A percentile compares a stretch with the other conserved stretches of the same genome.
Conservation (phyloP, 2,888 invertebrate species). For the Diachrysia chrysitis region DNA sequence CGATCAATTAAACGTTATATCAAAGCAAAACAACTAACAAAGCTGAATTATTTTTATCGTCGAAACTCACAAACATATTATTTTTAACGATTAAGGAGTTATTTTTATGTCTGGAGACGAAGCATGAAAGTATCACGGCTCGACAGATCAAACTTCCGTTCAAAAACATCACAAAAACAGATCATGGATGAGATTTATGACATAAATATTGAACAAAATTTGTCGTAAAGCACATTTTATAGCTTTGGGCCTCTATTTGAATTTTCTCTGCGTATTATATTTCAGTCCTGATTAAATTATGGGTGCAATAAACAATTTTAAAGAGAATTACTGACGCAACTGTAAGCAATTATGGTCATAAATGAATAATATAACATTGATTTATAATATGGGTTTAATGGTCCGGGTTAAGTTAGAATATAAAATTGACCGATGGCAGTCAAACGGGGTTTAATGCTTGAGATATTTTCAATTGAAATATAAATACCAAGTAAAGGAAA, state of each 20-base stretch:
- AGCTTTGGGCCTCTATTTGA: conserved; percentile 67
- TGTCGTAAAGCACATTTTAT: conserved; percentile 80
- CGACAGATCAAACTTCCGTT: conserved; percentile 71
- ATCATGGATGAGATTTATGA: conserved; percentile 78
- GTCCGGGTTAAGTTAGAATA: conserved; percentile 38
- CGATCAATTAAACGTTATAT: conserved; percentile 49
- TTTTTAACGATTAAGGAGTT: conserved; percentile 67
- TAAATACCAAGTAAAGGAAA: conserved; percentile 13
- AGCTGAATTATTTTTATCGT: conserved; percentile 61
- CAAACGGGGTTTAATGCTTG: conserved; percentile 23
- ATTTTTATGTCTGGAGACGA: conserved; percentile 63
- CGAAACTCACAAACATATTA: conserved; percentile 59
- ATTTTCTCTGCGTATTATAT: conserved; percentile 71
- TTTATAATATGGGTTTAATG: conserved; percentile 59
- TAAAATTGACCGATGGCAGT: conserved; percentile 42
- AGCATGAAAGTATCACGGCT: conserved; percentile 49
- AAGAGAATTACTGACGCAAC: conserved; percentile 70
- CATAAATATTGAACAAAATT: conserved; percentile 81
- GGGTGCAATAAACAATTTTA: conserved; percentile 71
- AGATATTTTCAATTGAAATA: conserved; percentile 50
- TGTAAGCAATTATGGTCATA: conserved; percentile 70
- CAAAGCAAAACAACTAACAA: conserved; percentile 58
- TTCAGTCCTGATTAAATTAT: conserved; percentile 78
- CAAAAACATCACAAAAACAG: conserved; percentile 70
- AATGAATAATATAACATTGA: conserved; percentile 66